Evolutionary conservation across 2,888 invertebrate genomes (phyloP).

Genomic region (Scaptomyza caliginosa): DNA sequence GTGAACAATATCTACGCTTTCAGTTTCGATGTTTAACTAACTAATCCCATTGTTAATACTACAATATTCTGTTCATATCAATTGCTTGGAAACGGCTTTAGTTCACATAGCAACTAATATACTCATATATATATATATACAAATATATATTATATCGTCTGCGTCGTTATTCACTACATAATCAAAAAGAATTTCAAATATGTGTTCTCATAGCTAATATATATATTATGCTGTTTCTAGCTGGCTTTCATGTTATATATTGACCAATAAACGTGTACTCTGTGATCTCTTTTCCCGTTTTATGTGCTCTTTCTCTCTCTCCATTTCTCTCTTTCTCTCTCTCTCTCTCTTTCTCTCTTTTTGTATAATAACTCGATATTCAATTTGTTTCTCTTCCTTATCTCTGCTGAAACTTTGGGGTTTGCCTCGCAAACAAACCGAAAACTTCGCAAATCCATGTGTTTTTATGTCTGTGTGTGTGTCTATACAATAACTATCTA

Average conservation of each 20-base stretch:
- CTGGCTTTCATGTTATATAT: slow-evolving; percentile 43
- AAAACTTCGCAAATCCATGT: slow-evolving; percentile 31
- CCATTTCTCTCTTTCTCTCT: slow-evolving; percentile 40
- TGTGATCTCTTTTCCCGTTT: slow-evolving; percentile 80
- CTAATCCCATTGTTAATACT: slow-evolving; percentile 20
- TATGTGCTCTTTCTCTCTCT: slow-evolving; percentile 72
- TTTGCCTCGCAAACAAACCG: slow-evolving; percentile 17
- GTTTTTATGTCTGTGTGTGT: slow-evolving; percentile 45
- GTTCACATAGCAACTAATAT: slow-evolving; percentile 20
- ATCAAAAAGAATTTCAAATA: slow-evolving; percentile 20
- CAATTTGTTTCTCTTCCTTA: slow-evolving; percentile 36
- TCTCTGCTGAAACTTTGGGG: slow-evolving; percentile 36
- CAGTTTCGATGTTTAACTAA: slow-evolving; percentile 23
- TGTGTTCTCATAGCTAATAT: slow-evolving; percentile 47
- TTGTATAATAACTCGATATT: slow-evolving; percentile 48
- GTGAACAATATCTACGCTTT: slow-evolving; percentile 18
- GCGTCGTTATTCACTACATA: slow-evolving; percentile 28
- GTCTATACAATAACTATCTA: slow-evolving; percentile 41
- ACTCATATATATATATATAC: slow-evolving; percentile 3
- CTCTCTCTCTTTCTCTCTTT: slow-evolving; percentile 43
- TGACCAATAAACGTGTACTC: slow-evolving; percentile 69
- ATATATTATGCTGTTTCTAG: slow-evolving; percentile 48
- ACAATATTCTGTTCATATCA: slow-evolving; percentile 12
- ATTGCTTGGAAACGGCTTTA: slow-evolving; percentile 46
- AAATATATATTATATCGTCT: slow-evolving; percentile 15